phyloP scores from a whole-genome alignment of 2,797 vertebrate species.

The Typhlichthys subterraneus region DNA sequence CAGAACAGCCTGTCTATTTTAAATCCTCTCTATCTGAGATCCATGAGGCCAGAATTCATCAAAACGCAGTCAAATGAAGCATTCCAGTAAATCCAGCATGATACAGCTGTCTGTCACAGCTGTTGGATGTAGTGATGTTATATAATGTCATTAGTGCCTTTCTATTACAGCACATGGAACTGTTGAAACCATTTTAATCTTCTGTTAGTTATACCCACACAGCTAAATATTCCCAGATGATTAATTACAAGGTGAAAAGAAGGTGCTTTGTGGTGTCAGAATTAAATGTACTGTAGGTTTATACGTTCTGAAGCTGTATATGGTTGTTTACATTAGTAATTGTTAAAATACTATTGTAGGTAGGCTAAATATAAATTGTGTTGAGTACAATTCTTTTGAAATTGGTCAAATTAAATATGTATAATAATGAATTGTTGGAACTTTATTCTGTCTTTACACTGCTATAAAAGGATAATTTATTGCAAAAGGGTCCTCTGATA shows the following conservation, averaged over 20 bases:
- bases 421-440: neutral
- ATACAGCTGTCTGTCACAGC: constrained; percentile 42
- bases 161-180: constrained; percentile 65
- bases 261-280: neutral
- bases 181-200: constrained; percentile 52
- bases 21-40: constrained; percentile 8
- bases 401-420: neutral
- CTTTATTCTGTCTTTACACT: neutral
- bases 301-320: neutral
- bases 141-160: constrained; percentile 66
- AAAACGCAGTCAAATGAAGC: constrained; percentile 16
- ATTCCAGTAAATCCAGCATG: constrained; percentile 25
- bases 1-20: constrained; percentile 2
- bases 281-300: no score
- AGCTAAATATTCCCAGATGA: no score
- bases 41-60: neutral
- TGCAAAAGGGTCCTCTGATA: no score
- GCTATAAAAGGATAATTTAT: no score
- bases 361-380: no score
- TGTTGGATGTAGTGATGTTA: constrained; percentile 58
- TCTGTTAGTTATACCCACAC: constrained; percentile 4
- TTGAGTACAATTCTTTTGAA: neutral
- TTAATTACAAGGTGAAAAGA: no score
- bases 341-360: neutral
- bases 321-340: neutral